phyloP scores from a whole-genome alignment of 2,888 invertebrate genomes.

The Netelia fuscicornis region DNA sequence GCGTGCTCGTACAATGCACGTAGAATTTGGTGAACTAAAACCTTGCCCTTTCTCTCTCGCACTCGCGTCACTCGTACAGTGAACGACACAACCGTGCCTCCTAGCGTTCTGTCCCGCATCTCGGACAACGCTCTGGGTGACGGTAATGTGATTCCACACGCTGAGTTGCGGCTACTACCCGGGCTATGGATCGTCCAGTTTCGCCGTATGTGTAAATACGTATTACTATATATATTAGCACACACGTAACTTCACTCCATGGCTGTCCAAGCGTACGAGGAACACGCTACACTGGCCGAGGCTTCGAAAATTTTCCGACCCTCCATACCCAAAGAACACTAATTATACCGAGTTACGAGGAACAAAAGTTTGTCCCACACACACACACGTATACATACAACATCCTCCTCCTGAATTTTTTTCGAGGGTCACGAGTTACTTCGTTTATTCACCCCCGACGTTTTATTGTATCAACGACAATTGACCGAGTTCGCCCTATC shows the following conservation, averaged over 20 bases:
- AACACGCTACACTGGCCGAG: slow-evolving; percentile 30
- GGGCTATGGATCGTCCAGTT: slow-evolving; percentile 46
- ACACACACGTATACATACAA: not conserved
- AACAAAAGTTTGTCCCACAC: slow-evolving; percentile 30
- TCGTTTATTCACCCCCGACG: not conserved
- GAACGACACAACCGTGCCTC: slow-evolving; percentile 29
- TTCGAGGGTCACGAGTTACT: not conserved
- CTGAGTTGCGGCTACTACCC: slow-evolving; percentile 74
- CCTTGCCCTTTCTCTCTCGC: slow-evolving; percentile 66
- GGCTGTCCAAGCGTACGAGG: slow-evolving; percentile 71
- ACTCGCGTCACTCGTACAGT: not conserved
- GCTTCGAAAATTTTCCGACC: slow-evolving; percentile 56
- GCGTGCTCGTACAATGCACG: slow-evolving; percentile 76
- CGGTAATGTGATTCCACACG: slow-evolving; percentile 81
- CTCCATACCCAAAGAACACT: slow-evolving; percentile 44
- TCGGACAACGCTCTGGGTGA: slow-evolving; percentile 69
- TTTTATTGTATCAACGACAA: not conserved
- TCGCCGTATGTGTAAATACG: slow-evolving; percentile 6
- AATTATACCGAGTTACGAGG: slow-evolving; percentile 50
- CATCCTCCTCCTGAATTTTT: slow-evolving; percentile 1
- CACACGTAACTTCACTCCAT: slow-evolving; percentile 73
- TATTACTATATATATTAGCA: slow-evolving; percentile 36
- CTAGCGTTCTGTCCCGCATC: slow-evolving; percentile 33
- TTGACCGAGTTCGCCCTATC: not conserved
- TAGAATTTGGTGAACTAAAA: slow-evolving; percentile 80